Conservation (phyloP, 2,113 vertebrate genomes). For the Microcebus tavaratra region DNA sequence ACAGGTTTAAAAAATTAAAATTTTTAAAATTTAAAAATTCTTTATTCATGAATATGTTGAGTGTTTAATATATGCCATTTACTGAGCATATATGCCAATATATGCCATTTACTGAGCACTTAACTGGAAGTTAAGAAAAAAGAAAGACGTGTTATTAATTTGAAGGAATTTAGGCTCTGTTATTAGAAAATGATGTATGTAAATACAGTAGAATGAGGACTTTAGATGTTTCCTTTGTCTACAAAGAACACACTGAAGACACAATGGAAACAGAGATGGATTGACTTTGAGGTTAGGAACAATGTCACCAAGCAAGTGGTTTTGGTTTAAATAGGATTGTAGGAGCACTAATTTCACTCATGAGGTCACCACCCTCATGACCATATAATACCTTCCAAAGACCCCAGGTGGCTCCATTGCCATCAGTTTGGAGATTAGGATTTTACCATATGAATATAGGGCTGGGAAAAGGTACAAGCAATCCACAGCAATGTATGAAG, state of each 20-base stretch:
- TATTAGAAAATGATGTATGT: background rate
- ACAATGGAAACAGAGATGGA: background rate
- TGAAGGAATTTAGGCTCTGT: background rate
- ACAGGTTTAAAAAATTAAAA: background rate
- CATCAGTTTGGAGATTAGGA: too few species aligned
- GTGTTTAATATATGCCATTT: background rate
- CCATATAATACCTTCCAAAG: background rate
- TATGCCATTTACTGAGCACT: background rate
- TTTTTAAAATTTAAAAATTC: background rate
- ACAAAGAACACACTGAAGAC: background rate
- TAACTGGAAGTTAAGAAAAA: background rate
- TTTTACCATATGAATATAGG: background rate
- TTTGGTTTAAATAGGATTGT: background rate
- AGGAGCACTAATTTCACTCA: background rate
- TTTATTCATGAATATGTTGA: background rate
- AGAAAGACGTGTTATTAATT: background rate
- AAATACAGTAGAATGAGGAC: too few species aligned
- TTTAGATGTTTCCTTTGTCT: background rate
- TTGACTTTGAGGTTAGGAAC: background rate
- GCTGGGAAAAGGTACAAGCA: background rate
- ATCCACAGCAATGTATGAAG: too few species aligned
- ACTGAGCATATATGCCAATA: background rate
- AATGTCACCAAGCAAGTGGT: background rate
- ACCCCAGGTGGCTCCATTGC: too few species aligned
- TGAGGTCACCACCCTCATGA: background rate